Base-by-base conservation (phyloP, 1,140 invertebrate genomes). In the Hestina assimilis region DNA sequence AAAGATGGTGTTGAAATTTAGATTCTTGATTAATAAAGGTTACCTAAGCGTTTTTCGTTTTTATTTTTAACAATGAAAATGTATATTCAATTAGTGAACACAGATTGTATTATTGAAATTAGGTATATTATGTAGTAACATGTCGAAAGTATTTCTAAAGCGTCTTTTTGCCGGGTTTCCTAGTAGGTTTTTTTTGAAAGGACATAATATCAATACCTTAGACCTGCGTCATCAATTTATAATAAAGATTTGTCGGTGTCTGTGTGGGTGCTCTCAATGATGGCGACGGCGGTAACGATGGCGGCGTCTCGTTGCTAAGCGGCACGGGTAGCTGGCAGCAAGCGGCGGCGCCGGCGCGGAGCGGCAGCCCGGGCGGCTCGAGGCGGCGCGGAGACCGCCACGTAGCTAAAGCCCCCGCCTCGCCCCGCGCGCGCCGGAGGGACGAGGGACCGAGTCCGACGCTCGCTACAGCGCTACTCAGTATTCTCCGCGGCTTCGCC, bases 401-500 rank as follows among this genome's bases (percentile, higher is more conserved):
- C 68, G 63, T 70, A 64, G 66, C 59, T 19, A 47, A 52, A 56
- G 58, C 54, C 55, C 38, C 64, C 60, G 52, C 52, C 15, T 38
- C 38, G 63, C 20, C 52, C 53, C 62, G 38, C 64, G 63, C 40
- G 29, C 55, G 45, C 4, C 23, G 31, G 53, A 47, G 53, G 53
- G 33, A 33, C 54, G 54, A 57, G 54, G 54, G 45, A 47, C 42
- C 41, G 52, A 35, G 28, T 40, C 52, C 63, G 57, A 69, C 59
- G 48, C 59, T 52, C 63, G 62, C 69, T 47, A 51, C 65, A 57
- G 48, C 63, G 62, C 69, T 47, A 51, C 65, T 63, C 80, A 83
- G 83, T 87, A 76, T 75, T 72, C 79, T 74, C 60, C 64, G 82
- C 75, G 72, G 75, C 72, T 69, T 79, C 59, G 59, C 63, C 48